Evolutionary conservation across 2,888 invertebrate species (phyloP).

Genomic region (Oxystoma pomonae): DNA sequence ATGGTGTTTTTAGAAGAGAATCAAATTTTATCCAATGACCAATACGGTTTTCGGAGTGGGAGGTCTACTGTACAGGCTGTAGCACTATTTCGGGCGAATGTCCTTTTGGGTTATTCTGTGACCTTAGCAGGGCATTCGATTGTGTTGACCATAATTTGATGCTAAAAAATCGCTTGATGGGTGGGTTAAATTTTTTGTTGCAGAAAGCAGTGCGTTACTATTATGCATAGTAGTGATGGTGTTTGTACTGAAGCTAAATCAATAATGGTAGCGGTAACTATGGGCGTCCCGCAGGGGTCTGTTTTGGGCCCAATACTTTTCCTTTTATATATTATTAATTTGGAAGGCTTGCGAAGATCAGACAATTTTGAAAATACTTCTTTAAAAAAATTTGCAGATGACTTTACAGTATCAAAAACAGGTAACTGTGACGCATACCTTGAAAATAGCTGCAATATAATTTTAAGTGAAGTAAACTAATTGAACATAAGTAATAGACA

Average conservation of each 20-base stretch:
- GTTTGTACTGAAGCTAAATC: neutral
- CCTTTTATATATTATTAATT: neutral
- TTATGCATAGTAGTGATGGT: neutral
- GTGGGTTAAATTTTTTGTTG: neutral
- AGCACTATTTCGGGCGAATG: neutral
- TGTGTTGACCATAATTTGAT: neutral
- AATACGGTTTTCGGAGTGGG: no score
- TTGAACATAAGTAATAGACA: neutral
- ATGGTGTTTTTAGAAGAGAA: neutral
- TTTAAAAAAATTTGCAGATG: neutral
- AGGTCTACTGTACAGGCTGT: neutral
- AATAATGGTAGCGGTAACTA: no score
- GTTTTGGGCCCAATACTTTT: neutral
- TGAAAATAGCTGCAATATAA: no score
- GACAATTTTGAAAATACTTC: neutral
- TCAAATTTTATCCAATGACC: neutral
- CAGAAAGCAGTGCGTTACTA: neutral
- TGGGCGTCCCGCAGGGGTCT: neutral
- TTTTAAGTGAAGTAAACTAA: neutral
- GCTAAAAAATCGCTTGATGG: neutral
- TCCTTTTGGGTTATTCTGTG: neutral
- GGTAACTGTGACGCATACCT: neutral
- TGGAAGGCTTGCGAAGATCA: neutral
- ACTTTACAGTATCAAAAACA: neutral
- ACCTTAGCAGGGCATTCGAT: slow-evolving; percentile 1